phyloP scores from a whole-genome alignment of 2,888 invertebrate species.

The Diloba caeruleocephala region DNA sequence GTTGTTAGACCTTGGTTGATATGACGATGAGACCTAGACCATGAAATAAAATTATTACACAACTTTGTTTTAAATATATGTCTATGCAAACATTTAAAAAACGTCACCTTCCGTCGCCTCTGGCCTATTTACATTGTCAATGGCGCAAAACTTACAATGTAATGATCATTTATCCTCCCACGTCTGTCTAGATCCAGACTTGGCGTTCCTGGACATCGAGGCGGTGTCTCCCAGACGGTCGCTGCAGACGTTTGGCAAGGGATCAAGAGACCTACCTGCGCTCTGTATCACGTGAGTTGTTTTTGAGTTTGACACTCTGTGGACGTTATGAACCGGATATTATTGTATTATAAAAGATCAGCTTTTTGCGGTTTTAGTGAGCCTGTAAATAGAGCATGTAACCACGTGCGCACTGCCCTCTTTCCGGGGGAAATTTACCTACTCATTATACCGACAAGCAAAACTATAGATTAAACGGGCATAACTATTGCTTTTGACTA shows the following conservation, averaged over 20 bases:
- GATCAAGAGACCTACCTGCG: slow-evolving; percentile 57
- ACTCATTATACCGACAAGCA: no score
- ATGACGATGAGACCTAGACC: no score
- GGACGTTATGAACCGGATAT: no score
- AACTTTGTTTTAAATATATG: neutral
- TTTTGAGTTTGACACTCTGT: neutral
- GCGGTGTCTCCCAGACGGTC: slow-evolving; percentile 64
- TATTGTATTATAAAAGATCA: no score
- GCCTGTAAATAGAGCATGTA: no score
- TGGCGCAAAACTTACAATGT: neutral
- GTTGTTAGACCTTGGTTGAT: no score
- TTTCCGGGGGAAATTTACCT: no score
- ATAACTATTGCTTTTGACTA: no score
- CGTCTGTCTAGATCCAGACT: slow-evolving; percentile 60
- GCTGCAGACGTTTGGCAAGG: slow-evolving; percentile 66
- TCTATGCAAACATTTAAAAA: neutral
- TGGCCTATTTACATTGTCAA: slow-evolving; percentile 1
- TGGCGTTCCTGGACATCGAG: slow-evolving; percentile 71
- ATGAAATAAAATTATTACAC: no score
- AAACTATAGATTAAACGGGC: no score
- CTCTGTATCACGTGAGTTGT: slow-evolving; percentile 73
- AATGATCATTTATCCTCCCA: slow-evolving; percentile 1
- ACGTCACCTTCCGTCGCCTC: neutral
- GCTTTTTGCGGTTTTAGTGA: no score
- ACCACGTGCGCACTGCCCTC: no score